Percentiles rank a stretch among this genome's conserved stretches.
Evolutionary conservation across 2,797 vertebrate genomes (phyloP).

Genomic region (Malurus leucopterus): DNA sequence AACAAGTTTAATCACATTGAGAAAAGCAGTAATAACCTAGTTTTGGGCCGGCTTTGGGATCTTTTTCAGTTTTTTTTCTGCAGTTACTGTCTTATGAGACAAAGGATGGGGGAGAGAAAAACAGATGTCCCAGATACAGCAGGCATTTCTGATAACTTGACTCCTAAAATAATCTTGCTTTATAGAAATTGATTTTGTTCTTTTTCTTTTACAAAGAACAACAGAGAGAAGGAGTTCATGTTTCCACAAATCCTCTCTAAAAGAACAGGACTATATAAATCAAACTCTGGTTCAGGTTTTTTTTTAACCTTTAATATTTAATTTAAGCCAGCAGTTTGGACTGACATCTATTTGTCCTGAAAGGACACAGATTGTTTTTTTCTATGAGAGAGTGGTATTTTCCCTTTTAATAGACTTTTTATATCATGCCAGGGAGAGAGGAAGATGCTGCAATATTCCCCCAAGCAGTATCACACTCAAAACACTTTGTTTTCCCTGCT

Average conservation of each 20-base stretch:
- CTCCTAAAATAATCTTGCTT: constrained; percentile 50
- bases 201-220: constrained; percentile 26
- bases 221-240: neutral
- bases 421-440: neutral
- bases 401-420: neutral
- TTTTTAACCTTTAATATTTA: constrained; percentile 13
- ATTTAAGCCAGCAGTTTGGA: constrained; percentile 26
- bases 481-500: constrained; percentile 2
- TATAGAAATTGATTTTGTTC: constrained; percentile 48
- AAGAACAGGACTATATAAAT: constrained; percentile 23
- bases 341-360: neutral
- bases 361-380: neutral
- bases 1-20: constrained; percentile 11
- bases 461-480: neutral
- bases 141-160: constrained; percentile 24
- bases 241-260: constrained; percentile 24
- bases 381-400: neutral
- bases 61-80: neutral
- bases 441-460: neutral
- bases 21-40: neutral
- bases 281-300: constrained; percentile 1
- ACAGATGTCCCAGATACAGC: constrained; percentile 50
- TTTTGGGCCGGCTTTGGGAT: neutral
- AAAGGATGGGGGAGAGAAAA: neutral
- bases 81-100: neutral